A percentile compares a stretch with the other conserved stretches of the same genome.
Evolutionary conservation across 35 echinoderm and acorn worm genomes (phyloP).

Genomic region (Ptychodera flava): DNA sequence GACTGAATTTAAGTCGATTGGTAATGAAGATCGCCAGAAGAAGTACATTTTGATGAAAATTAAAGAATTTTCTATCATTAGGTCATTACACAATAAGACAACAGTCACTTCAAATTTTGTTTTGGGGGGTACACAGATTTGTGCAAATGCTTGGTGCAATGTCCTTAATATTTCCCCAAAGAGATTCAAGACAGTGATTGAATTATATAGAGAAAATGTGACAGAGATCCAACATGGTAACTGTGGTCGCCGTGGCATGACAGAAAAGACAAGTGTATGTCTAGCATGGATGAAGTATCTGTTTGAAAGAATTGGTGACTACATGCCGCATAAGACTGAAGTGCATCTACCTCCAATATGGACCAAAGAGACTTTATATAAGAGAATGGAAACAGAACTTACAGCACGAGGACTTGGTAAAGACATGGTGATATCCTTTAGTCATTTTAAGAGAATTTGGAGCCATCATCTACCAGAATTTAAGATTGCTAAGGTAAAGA

Average conservation of each 20-base stretch:
- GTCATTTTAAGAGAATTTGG: background rate
- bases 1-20: too few species aligned
- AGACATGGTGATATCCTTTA: background rate
- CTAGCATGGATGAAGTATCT: conserved; percentile 27
- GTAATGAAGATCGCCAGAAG: too few species aligned
- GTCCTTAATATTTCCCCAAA: conserved; percentile 8
- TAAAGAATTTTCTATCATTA: too few species aligned
- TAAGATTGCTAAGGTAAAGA: background rate
- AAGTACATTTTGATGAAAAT: too few species aligned
- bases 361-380: conserved; percentile 15
- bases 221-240: conserved; percentile 11
- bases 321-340: conserved; percentile 31
- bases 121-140: background rate
- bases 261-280: background rate
- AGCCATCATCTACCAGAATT: background rate
- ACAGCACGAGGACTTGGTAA: background rate
- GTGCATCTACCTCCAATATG: conserved; percentile 24
- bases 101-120: background rate
- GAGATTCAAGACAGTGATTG: conserved; percentile 3
- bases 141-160: conserved; percentile 22
- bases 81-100: too few species aligned
- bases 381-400: conserved; percentile 22
- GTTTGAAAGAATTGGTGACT: conserved; percentile 25
- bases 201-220: background rate
- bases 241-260: background rate